Conservation (phyloP, 2,888 invertebrate species). For the Phengaris alcon region DNA sequence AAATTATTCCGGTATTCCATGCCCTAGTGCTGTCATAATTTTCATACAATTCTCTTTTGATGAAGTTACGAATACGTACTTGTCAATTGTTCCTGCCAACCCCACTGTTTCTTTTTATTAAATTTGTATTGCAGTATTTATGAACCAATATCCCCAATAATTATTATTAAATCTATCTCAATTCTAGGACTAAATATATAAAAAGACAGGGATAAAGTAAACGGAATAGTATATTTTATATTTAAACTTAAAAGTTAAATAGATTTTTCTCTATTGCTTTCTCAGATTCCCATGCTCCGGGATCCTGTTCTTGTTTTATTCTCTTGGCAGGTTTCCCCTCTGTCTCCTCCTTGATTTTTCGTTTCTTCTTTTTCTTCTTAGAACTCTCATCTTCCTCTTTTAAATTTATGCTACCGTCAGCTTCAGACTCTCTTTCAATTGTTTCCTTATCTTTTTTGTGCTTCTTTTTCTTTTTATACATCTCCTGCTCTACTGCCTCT, state of each 20-base stretch:
- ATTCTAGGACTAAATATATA: neutral
- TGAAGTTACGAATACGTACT: no score
- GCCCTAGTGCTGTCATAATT: no score
- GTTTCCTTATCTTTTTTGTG: slow-evolving; percentile 46
- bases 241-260: slow-evolving; percentile 56
- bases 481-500: slow-evolving; percentile 33
- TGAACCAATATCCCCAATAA: neutral
- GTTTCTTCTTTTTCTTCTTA: slow-evolving; percentile 50
- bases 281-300: slow-evolving; percentile 63
- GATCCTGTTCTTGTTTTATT: slow-evolving; percentile 49
- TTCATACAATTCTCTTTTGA: no score
- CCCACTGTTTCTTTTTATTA: no score
- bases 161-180: neutral
- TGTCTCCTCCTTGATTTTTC: slow-evolving; percentile 40
- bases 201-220: neutral
- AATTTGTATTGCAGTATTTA: no score
- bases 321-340: slow-evolving; percentile 45
- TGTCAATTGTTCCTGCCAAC: no score
- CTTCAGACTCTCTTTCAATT: slow-evolving; percentile 34
- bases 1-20: no score
- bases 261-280: slow-evolving; percentile 65
- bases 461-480: slow-evolving; percentile 48
- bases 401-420: slow-evolving; percentile 31
- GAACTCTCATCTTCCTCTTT: slow-evolving; percentile 28
- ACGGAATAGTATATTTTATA: slow-evolving; percentile 19